Base-by-base conservation (phyloP, 2,797 vertebrate species). In the Phoxinus dragarum region DNA sequence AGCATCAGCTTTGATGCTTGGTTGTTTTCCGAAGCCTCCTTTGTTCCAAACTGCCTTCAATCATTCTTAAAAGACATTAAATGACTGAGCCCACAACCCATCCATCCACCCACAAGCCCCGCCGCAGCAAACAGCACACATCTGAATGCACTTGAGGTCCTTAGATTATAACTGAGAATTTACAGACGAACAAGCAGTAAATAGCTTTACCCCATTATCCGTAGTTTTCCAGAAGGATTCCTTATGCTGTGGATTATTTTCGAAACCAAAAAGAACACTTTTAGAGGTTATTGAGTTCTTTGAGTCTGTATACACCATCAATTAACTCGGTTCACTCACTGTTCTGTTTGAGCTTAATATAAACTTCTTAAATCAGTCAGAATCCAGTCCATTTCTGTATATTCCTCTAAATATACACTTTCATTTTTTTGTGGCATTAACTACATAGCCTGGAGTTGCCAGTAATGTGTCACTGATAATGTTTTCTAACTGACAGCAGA, bases 41-140 rank as follows among this genome's bases (percentile, higher is more conserved):
- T 89, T 88, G 81, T 89, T 86, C 77, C 12, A 69, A 89, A 84
- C 88, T 85, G 85, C 84, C 89, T 84, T 86, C 83, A 86, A 90
- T 90, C 82, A 89, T 76, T 85, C 73, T 78, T 72, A 81, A 86
- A 81, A 80, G 49, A 86, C 88, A 90, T 89, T 80, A 89, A 89
- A 89, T 80, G 71, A 76, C 64, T 64, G 52, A 72, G 74, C 80
- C 71, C 36, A 23, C 64, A 27, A 81, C 27, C 74, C 72, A 42
- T 81, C 74, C 72, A 42, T 81, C 84, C 74, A 72, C 85, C 75
- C 21, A 47, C 54, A 49, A 59, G 49, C 74, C 10, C 47, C 40
- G 67, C 86, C 78, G 80, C 88, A 64, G 75, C 80, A 91, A 91
- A 88, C 88, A 86, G 31, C 72, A 83, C 85, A 90, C 89, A 89